Evolutionary conservation across 2,113 vertebrate species (phyloP).

Genomic region (Pluvianellus socialis): DNA sequence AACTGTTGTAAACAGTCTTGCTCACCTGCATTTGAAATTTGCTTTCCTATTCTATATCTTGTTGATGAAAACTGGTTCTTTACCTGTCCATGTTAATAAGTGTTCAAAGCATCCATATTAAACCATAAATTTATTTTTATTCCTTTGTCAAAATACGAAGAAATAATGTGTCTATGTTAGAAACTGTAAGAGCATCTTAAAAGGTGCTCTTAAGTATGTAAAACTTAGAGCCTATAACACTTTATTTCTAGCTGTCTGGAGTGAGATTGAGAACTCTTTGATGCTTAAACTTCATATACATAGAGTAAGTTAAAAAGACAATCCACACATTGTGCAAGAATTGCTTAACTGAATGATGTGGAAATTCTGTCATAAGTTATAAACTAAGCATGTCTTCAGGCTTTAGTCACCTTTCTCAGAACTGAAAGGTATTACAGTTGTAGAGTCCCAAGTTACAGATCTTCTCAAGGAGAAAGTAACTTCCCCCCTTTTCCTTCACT

Average conservation of each 20-base stretch:
- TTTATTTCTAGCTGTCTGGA: background rate
- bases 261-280: background rate
- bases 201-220: background rate
- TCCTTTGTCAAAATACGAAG: background rate
- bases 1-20: background rate
- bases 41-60: background rate
- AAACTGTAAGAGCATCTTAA: background rate
- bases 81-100: background rate
- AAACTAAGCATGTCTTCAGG: background rate
- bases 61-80: background rate
- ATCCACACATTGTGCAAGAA: background rate
- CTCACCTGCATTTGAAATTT: background rate
- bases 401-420: background rate
- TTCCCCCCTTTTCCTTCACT: background rate
- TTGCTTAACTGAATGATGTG: background rate
- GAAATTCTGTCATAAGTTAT: background rate
- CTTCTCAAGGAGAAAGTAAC: background rate
- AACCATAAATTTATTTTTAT: background rate
- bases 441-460: background rate
- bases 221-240: background rate
- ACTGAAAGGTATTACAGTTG: fast-evolving
- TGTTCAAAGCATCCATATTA: background rate
- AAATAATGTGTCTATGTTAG: background rate
- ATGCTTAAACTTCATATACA: background rate
- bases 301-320: background rate